These are phyloP conservation scores for Chymomyza procnemis DNA, from an alignment of 2,888 invertebrate species.

Conservation along the genomic window DNA sequence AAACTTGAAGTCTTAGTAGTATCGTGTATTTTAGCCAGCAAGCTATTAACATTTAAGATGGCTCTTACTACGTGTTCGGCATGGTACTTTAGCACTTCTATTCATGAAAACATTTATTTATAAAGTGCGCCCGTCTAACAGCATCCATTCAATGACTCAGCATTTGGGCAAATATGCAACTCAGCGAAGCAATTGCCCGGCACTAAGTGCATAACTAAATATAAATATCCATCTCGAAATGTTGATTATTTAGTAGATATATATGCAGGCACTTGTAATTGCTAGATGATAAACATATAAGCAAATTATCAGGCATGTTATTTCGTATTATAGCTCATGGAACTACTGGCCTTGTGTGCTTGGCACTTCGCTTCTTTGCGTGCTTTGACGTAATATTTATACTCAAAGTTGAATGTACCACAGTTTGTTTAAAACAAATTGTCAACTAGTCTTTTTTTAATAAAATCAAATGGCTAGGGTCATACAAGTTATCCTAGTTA, in stretches of 20 bases:
- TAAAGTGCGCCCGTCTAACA: neutral
- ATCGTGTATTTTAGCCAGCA: neutral
- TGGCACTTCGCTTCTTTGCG: no score
- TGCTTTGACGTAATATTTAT: no score
- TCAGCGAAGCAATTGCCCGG: neutral
- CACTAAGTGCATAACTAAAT: neutral
- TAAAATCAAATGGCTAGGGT: no score
- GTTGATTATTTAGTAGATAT: neutral
- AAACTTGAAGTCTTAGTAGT: neutral
- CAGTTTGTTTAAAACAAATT: no score
- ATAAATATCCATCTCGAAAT: neutral
- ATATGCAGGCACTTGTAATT: neutral
- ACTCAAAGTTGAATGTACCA: no score
- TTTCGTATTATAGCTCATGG: neutral
- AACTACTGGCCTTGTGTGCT: no score
- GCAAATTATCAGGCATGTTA: neutral
- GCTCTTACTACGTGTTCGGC: neutral
- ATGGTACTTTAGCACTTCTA: neutral
- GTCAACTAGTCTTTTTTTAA: no score
- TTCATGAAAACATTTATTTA: neutral
- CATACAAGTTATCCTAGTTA: no score
- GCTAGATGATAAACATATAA: neutral
- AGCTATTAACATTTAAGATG: neutral
- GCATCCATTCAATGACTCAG: neutral
- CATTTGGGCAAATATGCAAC: conserved; percentile 1